phyloP scores from a whole-genome alignment of 2,113 vertebrate species.

The Leptocoma aspasia region DNA sequence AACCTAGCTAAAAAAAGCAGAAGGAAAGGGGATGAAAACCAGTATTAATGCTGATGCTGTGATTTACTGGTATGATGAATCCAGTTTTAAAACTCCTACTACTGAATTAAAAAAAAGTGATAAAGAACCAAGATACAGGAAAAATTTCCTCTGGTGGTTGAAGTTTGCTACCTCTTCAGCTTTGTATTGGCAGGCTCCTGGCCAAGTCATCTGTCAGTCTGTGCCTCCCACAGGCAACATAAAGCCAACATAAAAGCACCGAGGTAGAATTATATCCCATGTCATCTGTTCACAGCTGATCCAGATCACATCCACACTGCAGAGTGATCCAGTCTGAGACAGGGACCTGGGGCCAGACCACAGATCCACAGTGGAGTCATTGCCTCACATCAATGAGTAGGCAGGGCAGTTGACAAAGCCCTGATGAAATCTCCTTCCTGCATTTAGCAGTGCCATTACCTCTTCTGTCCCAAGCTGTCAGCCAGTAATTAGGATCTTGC shows the following conservation, averaged over 20 bases:
- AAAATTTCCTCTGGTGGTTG: not conserved
- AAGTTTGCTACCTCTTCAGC: not conserved
- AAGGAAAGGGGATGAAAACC: not conserved
- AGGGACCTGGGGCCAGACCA: not conserved
- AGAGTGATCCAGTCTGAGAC: not conserved
- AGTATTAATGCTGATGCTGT: not conserved
- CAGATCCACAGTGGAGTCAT: not conserved
- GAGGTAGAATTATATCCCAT: not conserved
- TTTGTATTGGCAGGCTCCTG: not conserved
- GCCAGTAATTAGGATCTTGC: constrained; percentile 37
- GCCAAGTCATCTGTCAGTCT: constrained; percentile 1
- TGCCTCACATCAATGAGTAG: not conserved
- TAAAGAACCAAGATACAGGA: not conserved
- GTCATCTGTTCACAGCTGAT: not conserved
- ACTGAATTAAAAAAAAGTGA: not conserved
- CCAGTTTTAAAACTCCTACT: not conserved
- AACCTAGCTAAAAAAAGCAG: not conserved
- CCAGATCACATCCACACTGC: not conserved
- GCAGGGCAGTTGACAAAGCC: constrained; percentile 26
- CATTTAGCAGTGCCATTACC: constrained; percentile 15
- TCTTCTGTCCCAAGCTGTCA: not conserved
- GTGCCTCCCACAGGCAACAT: not conserved
- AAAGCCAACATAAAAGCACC: not conserved
- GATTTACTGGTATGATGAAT: not conserved
- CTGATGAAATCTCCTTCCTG: constrained; percentile 24